A percentile compares a stretch with the other conserved stretches of the same genome.
Evolutionary conservation across 2,888 invertebrate species (phyloP).

Genomic region (Melikaiella ostensackeni): DNA sequence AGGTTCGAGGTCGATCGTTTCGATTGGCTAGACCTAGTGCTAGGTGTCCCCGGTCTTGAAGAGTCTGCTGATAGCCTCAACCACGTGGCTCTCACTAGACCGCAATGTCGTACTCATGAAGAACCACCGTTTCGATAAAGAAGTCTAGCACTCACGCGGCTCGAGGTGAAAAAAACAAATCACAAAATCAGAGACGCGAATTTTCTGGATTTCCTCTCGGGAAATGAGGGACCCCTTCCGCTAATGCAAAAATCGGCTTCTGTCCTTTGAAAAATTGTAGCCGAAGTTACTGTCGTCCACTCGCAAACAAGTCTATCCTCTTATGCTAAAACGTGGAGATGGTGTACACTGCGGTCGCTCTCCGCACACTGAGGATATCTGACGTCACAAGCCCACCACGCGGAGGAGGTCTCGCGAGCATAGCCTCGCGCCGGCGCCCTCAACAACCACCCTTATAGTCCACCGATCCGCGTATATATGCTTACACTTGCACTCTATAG

Average conservation of each 20-base stretch:
- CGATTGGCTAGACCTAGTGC: constrained; percentile 55
- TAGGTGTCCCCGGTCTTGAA: constrained; percentile 58
- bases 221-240: constrained; percentile 24
- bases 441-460: constrained; percentile 42
- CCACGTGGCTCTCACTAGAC: constrained; percentile 58
- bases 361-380: constrained; percentile 75
- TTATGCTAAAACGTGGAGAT: constrained; percentile 66
- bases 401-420: constrained; percentile 73
- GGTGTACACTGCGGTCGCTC: constrained; percentile 75
- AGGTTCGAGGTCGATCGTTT: constrained; percentile 43
- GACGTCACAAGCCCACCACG: constrained; percentile 76
- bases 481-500: constrained; percentile 40
- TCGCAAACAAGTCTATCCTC: constrained; percentile 48
- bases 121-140: constrained; percentile 28
- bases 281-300: constrained; percentile 33
- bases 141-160: background rate
- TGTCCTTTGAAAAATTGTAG: background rate
- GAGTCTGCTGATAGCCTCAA: constrained; percentile 55
- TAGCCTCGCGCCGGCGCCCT: constrained; percentile 71
- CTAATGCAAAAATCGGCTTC: background rate
- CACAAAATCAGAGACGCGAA: background rate
- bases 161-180: constrained; percentile 1
- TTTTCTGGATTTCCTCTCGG: background rate
- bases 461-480: constrained; percentile 49
- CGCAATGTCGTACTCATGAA: constrained; percentile 63